phyloP scores from a whole-genome alignment of 2,888 invertebrate species.

The Scrobipalpa costella region DNA sequence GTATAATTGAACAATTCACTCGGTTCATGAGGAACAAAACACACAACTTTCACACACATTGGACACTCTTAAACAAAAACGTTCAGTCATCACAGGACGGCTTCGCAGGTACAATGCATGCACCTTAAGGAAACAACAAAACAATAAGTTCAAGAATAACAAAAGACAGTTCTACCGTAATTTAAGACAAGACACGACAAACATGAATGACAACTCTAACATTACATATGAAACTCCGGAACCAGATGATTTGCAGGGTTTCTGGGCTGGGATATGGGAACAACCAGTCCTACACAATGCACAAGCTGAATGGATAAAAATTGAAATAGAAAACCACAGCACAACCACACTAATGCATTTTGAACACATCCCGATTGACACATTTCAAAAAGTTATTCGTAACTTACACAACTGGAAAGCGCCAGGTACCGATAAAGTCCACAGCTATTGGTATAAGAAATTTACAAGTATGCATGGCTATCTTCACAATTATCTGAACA shows the following conservation, averaged over 20 bases:
- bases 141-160: too few species aligned
- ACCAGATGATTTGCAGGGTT: slow-evolving; percentile 22
- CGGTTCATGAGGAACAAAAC: slow-evolving; percentile 30
- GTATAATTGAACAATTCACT: slow-evolving; percentile 28
- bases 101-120: slow-evolving; percentile 24
- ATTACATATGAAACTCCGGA: neutral
- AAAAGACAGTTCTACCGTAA: slow-evolving; percentile 13
- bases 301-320: slow-evolving; percentile 29
- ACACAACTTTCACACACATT: slow-evolving; percentile 25
- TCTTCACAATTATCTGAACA: slow-evolving; percentile 28
- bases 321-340: slow-evolving; percentile 11
- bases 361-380: slow-evolving; percentile 28
- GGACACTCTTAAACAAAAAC: slow-evolving; percentile 32
- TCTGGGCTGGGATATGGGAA: too few species aligned
- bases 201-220: neutral
- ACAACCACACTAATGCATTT: slow-evolving; percentile 25
- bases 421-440: slow-evolving; percentile 35
- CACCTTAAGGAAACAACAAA: slow-evolving; percentile 18
- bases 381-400: slow-evolving; percentile 26
- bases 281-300: slow-evolving; percentile 29
- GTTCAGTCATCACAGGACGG: slow-evolving; percentile 25
- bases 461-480: slow-evolving; percentile 29
- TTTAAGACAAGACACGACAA: neutral
- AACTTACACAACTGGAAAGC: too few species aligned
- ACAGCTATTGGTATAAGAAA: slow-evolving; percentile 37